Evolutionary conservation across 2,888 invertebrate species (phyloP).

Genomic region (Apoderus coryli): DNA sequence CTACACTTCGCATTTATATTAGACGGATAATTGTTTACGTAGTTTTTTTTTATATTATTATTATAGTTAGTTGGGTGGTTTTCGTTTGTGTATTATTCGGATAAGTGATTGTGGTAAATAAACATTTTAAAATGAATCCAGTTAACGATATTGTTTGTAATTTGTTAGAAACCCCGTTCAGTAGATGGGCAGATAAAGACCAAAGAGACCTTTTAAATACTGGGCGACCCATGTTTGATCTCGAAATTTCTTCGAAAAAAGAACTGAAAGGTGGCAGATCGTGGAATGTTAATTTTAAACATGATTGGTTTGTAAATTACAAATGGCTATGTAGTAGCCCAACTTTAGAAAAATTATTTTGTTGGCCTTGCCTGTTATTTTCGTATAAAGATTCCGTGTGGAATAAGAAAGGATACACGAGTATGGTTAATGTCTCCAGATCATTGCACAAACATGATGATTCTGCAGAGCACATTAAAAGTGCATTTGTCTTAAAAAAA

Average conservation of each 20-base stretch:
- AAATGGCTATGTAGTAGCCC: slow-evolving; percentile 4
- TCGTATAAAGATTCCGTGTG: slow-evolving; percentile 10
- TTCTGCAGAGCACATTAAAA: slow-evolving; percentile 12
- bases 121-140: too few species aligned
- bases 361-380: slow-evolving; percentile 15
- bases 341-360: slow-evolving; percentile 11
- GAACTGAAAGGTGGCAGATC: slow-evolving; percentile 4
- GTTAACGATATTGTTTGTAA: slow-evolving; percentile 3
- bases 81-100: too few species aligned
- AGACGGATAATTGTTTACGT: too few species aligned
- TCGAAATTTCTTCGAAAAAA: slow-evolving; percentile 1
- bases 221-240: neutral
- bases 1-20: too few species aligned
- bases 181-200: slow-evolving; percentile 1
- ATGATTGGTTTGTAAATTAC: neutral
- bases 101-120: too few species aligned
- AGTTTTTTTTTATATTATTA: too few species aligned
- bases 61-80: too few species aligned
- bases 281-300: slow-evolving; percentile 3
- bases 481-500: slow-evolving; percentile 10
- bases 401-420: slow-evolving; percentile 11
- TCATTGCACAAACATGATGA: slow-evolving; percentile 10
- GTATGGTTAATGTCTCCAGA: slow-evolving; percentile 10
- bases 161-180: slow-evolving; percentile 3
- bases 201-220: neutral